Percentiles rank a stretch among this genome's conserved stretches.
Conservation (phyloP, 2,113 vertebrate species). For the Empidonax alnorum region DNA sequence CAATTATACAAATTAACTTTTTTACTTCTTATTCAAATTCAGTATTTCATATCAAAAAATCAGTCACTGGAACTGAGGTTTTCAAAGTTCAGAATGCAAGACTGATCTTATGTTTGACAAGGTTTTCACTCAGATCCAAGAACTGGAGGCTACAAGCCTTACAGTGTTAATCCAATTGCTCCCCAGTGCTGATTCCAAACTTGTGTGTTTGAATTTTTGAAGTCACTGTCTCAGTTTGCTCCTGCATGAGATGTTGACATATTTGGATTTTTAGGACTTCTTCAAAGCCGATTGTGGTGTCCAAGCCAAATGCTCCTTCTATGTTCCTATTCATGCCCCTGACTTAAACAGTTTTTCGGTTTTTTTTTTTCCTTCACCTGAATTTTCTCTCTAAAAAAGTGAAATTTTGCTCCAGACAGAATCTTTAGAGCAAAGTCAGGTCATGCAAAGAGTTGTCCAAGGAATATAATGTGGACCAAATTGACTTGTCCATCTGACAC, state of each 20-base stretch:
- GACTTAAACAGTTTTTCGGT: background rate
- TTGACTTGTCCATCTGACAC: background rate
- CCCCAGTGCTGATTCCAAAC: background rate
- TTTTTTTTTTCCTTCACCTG: too few species aligned
- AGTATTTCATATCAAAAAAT: background rate
- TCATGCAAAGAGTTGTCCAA: fast-evolving
- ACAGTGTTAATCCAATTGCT: background rate
- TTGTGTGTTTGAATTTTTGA: background rate
- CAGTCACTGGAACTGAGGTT: background rate
- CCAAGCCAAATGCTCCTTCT: background rate
- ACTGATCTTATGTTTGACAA: background rate
- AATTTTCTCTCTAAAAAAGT: background rate
- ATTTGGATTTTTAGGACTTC: background rate
- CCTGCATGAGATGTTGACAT: fast-evolving
- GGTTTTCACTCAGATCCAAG: background rate
- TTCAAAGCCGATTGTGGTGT: fast-evolving
- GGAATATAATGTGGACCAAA: background rate
- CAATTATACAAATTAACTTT: conserved; percentile 3
- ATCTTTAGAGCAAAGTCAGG: background rate
- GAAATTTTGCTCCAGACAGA: background rate
- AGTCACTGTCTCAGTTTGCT: background rate
- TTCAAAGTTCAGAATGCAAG: background rate
- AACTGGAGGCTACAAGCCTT: background rate
- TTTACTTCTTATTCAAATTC: background rate
- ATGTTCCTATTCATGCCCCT: fast-evolving